phyloP scores from a whole-genome alignment of 92 coral and sea anemone species.

The Nematostella vectensis region DNA sequence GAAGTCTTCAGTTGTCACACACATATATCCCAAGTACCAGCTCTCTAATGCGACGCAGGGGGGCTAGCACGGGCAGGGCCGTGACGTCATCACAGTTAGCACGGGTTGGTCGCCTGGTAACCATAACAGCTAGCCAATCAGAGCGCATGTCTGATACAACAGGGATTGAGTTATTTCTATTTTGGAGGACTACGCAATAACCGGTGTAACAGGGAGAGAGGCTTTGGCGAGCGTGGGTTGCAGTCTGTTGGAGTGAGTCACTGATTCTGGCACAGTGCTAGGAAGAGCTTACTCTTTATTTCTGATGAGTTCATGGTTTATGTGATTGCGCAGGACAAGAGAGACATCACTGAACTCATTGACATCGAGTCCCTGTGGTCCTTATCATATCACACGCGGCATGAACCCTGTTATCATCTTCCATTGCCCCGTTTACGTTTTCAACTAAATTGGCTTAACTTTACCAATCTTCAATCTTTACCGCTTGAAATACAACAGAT shows the following conservation, averaged over 20 bases:
- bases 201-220: constrained; percentile 1
- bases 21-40: neutral
- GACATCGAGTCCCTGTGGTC: constrained; percentile 2
- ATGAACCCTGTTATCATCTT: no score
- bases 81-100: constrained; percentile 88
- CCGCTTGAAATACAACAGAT: no score
- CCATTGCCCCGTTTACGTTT: neutral
- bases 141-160: constrained; percentile 24
- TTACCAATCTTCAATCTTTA: no score
- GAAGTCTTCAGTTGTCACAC: constrained; percentile 1
- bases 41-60: constrained; percentile 56
- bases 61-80: constrained; percentile 94
- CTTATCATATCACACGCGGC: neutral
- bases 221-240: constrained; percentile 25
- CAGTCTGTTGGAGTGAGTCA: constrained; percentile 15
- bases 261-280: neutral
- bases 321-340: neutral
- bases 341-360: neutral
- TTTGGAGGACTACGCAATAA: constrained; percentile 23
- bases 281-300: no score
- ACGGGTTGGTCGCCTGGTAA: constrained; percentile 65
- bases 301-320: neutral
- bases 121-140: constrained; percentile 46
- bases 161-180: constrained; percentile 18
- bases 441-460: neutral